These are phyloP conservation scores for Eristalis arbustorum DNA, from an alignment of 2,888 invertebrate genomes.

Conservation along the genomic window DNA sequence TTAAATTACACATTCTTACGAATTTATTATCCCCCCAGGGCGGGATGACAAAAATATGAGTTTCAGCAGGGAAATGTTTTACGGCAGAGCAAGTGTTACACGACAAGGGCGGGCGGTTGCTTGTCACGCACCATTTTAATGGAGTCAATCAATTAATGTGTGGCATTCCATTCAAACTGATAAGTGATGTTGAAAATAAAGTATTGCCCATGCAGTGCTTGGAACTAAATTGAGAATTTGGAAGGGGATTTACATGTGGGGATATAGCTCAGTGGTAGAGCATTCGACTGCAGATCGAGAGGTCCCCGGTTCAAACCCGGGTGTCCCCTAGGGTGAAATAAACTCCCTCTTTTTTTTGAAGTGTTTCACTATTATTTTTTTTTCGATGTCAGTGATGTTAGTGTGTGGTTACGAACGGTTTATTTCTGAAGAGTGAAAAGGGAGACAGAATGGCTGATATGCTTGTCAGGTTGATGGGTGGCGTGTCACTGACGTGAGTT, in stretches of 20 bases:
- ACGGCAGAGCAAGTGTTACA: background rate
- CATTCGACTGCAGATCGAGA: slow-evolving; percentile 78
- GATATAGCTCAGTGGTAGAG: slow-evolving; percentile 78
- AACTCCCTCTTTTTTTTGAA: background rate
- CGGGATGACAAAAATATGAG: background rate
- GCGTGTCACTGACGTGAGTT: background rate
- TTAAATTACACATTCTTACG: background rate
- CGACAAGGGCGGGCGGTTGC: background rate
- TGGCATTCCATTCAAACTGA: background rate
- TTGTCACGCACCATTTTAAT: background rate
- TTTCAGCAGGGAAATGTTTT: too few relatives aligned
- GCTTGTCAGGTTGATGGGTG: background rate
- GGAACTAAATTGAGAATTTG: background rate
- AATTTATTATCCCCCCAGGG: background rate
- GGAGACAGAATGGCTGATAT: background rate
- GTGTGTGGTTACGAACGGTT: too few relatives aligned
- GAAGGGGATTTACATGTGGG: slow-evolving; percentile 55
- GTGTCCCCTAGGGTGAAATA: slow-evolving; percentile 72
- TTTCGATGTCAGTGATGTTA: background rate
- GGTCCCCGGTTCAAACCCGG: slow-evolving; percentile 78
- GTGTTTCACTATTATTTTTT: background rate
- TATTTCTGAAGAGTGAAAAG: background rate
- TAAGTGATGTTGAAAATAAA: background rate
- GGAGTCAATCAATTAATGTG: background rate
- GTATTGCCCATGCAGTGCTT: background rate